These are phyloP conservation scores for Apeltes quadracus DNA, from an alignment of 2,113 vertebrate species.

Conservation along the genomic window DNA sequence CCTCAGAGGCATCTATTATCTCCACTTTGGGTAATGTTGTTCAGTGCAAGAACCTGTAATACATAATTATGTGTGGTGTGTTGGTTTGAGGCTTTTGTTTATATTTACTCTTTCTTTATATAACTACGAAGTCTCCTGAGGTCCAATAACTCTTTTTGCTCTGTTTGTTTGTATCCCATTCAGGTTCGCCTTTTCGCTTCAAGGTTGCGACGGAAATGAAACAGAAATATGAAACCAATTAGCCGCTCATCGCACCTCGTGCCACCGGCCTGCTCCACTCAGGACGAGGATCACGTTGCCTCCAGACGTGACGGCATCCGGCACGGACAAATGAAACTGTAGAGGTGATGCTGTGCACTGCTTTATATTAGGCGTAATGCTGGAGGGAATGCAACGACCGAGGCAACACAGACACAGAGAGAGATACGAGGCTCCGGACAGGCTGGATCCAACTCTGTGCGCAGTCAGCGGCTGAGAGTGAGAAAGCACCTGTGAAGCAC, in stretches of 20 bases:
- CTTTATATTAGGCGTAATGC: slow-evolving; percentile 26
- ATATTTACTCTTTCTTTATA: slow-evolving; percentile 8
- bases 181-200: slow-evolving; percentile 5
- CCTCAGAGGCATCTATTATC: slow-evolving; percentile 1
- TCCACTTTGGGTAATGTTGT: slow-evolving; percentile 1
- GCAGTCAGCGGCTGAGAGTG: slow-evolving; percentile 34
- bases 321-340: not conserved
- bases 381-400: slow-evolving; percentile 34
- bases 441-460: slow-evolving; percentile 57
- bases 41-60: slow-evolving; percentile 5
- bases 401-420: slow-evolving; percentile 9
- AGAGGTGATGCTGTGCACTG: not conserved
- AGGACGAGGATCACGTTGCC: not conserved
- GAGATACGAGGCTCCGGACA: slow-evolving; percentile 59
- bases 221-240: slow-evolving; percentile 24
- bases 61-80: slow-evolving; percentile 11
- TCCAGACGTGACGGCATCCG: slow-evolving; percentile 25
- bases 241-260: slow-evolving; percentile 13
- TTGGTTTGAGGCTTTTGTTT: slow-evolving; percentile 13
- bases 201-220: not conserved
- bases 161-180: slow-evolving; percentile 31
- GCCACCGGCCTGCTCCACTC: slow-evolving; percentile 21
- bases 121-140: not conserved
- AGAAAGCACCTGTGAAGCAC: slow-evolving; percentile 48
- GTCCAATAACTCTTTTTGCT: not conserved